Evolutionary conservation across 2,888 invertebrate species (phyloP), one percentile per base, ranked within the genome.

Genomic region (Stratiomys singularior): DNA sequence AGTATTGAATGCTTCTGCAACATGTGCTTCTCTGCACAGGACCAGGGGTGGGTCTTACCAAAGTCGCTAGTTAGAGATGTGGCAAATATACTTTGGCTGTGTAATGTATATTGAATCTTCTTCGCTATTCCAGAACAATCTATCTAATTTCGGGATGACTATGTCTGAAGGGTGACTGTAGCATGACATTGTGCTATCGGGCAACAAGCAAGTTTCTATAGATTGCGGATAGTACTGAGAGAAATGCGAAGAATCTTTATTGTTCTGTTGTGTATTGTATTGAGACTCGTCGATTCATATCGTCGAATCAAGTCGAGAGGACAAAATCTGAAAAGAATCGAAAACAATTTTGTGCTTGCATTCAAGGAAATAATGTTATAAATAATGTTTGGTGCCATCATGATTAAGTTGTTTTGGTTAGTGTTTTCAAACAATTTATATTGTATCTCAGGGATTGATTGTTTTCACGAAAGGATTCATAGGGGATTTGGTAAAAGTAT

Each of bases 301-400:
- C 60, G n/a, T n/a, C n/a, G 23, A 25, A 21, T 52, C 27, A 27
- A 66, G 30, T 37, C 18, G 30, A 66, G 18, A 1, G 56, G 52
- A 74, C 30, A 52, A 28, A 74, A 74, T 74, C 58, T 37, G 56
- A 47, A 37, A 30, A 74, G 44, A 74, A 74, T 74, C 74, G 74
- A 74, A 74, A 74, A 60, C 58, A 74, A 74, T 74, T 74, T 74
- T 58, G 52, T 60, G 74, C 74, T 74, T 58, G 58, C 74, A 74
- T 58, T 69, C 69, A 46, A 30, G 69, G 47, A 69, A 47, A 47
- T 69, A 46, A 69, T 46, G 47, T 47, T 69, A 69, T 69, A 69
- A 69, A 69, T 69, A 69, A 69, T 69, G 69, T 47, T 69, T 47
- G 69, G 23, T 69, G 69, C 47, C 69, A 69, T 69, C 69, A 69